Evolutionary conservation across 2,113 vertebrate genomes (phyloP).

Genomic region (Rousettus leschenaultii): DNA sequence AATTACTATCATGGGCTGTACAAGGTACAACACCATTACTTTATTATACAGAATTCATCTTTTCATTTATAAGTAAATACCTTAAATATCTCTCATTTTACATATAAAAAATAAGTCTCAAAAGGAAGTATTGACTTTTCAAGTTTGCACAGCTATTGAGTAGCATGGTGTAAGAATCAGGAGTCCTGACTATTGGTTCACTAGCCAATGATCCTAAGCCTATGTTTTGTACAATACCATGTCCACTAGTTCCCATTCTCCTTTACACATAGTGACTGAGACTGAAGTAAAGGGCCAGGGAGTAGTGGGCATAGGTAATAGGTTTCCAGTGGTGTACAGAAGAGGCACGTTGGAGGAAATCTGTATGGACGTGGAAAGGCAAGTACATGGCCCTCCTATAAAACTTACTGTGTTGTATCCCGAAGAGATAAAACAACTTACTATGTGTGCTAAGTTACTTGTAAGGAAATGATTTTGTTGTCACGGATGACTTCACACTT

Average conservation of each 20-base stretch:
- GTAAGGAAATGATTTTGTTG: neutral
- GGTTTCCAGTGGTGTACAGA: neutral
- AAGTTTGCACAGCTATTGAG: neutral
- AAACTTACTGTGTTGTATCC: neutral
- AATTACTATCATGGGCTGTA: neutral
- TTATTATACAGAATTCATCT: neutral
- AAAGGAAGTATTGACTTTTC: neutral
- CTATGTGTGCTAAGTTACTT: neutral
- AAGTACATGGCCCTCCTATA: neutral
- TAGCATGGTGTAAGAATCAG: neutral
- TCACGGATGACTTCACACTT: neutral
- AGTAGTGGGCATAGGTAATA: neutral
- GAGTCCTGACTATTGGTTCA: neutral
- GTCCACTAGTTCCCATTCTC: neutral
- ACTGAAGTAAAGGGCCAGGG: neutral
- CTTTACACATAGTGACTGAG: neutral
- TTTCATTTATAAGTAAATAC: neutral
- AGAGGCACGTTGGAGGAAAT: neutral
- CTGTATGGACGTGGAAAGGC: neutral
- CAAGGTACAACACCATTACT: neutral
- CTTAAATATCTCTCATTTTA: neutral
- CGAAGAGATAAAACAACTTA: neutral
- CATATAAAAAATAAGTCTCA: neutral
- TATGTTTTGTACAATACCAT: neutral
- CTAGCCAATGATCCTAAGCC: neutral